Conservation (phyloP, 2,888 invertebrate genomes). For the Drosophila nigricruria region DNA sequence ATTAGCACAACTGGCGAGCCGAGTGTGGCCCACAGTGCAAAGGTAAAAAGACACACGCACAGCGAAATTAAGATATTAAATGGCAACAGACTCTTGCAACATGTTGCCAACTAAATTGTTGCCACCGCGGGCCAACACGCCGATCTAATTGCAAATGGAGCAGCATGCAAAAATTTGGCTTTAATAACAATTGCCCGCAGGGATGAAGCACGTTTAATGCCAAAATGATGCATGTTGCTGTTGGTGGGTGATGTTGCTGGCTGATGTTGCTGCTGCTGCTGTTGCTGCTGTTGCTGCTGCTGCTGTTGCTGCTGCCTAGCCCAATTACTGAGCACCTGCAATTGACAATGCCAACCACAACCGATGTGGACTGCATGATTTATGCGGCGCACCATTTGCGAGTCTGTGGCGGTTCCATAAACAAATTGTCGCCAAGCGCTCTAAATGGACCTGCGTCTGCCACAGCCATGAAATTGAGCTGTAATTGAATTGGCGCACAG, state of each 20-base stretch:
- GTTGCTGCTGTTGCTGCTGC: slow-evolving; percentile 12
- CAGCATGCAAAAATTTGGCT: slow-evolving; percentile 46
- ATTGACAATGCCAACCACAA: slow-evolving; percentile 61
- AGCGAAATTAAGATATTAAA: slow-evolving; percentile 74
- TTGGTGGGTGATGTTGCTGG: slow-evolving; percentile 20
- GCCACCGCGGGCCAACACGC: slow-evolving; percentile 66
- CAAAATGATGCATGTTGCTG: slow-evolving; percentile 42
- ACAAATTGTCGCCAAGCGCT: slow-evolving; percentile 81
- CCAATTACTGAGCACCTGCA: slow-evolving; percentile 74
- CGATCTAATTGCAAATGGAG: slow-evolving; percentile 74
- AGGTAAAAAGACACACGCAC: slow-evolving; percentile 61
- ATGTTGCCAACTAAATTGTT: slow-evolving; percentile 45
- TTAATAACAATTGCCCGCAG: slow-evolving; percentile 45
- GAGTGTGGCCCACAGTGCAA: slow-evolving; percentile 41
- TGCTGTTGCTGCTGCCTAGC: slow-evolving; percentile 41
- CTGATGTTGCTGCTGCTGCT: slow-evolving; percentile 18
- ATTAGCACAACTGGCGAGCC: slow-evolving; percentile 51
- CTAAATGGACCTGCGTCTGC: slow-evolving; percentile 67
- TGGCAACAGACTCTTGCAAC: slow-evolving; percentile 61
- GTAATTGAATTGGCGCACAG: slow-evolving; percentile 76
- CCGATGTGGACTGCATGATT: slow-evolving; percentile 65
- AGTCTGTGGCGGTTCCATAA: slow-evolving; percentile 82
- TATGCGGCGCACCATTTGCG: slow-evolving; percentile 80
- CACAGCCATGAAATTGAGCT: slow-evolving; percentile 75
- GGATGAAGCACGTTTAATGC: slow-evolving; percentile 47